Base-by-base conservation (phyloP, 2,888 invertebrate species). In the Diabrotica balteata region DNA sequence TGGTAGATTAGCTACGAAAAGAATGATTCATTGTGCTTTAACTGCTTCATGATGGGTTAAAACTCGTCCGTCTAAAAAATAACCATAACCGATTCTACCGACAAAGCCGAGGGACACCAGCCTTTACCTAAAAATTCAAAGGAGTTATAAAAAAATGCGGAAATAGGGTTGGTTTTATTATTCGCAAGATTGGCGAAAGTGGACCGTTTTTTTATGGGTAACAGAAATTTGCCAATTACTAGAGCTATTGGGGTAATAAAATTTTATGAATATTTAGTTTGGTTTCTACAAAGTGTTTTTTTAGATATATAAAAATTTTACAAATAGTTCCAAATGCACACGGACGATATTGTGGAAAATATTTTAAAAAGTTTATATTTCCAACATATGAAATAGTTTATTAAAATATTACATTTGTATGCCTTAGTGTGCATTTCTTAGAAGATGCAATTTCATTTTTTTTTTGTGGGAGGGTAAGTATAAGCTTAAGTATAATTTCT, bases 131-230 rank as follows among this genome's bases (percentile, higher is more conserved):
- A 54, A 47, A 47, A 47, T 47, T 54, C 22, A 17, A 42, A 54
- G 42, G 54, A 54, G 54, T 54, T 54, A 54, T 54, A 54, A 54
- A 54, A n/a, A 54, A 54, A 8, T 54, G 54, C 54, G 54, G 54
- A 54, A 54, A 54, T 54, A 54, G 54, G 54, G 22, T 54, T 54
- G 54, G 54, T n/a, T 54, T 54, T 54, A 17, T 10, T 54, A 17
- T 17, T 54, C 10, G 54, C 11, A 54, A 54, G 32, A 54, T 47
- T 47, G 47, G 54, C 54, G 22, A 42, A 54, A 42, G 17, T 54
- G 10, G n/a, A 54, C 42, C 22, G 10, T 22, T 7, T 54, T n/a
- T 54, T 54, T n/a, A 54, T 22, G 9, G 42, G 10, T 8, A 54
- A 54, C 11, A 42, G 17, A 17, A 7, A 51, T 51, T 51, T 51